Conservation (phyloP, 2,113 vertebrate genomes). For the Periophthalmodon schlosseri region DNA sequence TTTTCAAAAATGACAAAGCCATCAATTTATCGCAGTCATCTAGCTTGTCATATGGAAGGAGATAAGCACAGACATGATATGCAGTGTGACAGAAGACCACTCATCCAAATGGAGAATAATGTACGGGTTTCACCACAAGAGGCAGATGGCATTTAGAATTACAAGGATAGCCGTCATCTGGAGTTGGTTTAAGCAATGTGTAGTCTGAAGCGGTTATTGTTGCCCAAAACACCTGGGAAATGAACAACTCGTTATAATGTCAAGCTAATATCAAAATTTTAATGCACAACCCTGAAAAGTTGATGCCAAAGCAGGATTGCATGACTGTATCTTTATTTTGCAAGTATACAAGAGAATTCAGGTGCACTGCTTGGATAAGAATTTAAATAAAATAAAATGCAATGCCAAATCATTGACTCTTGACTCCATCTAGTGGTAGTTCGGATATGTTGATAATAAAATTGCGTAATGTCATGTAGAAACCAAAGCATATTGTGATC, state of each 20-base stretch:
- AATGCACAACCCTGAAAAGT: background rate
- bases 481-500: no score
- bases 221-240: background rate
- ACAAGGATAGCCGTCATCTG: background rate
- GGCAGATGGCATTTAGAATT: background rate
- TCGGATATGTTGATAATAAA: no score
- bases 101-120: background rate
- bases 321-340: background rate
- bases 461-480: no score
- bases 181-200: background rate
- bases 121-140: background rate
- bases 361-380: no score
- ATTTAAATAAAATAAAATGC: no score
- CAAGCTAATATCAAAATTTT: no score
- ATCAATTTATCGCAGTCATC: constrained; percentile 17
- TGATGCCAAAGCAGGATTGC: background rate
- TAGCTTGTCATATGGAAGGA: constrained; percentile 9
- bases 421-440: no score
- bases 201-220: background rate
- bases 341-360: background rate
- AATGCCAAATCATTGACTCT: no score
- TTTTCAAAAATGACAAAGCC: constrained; percentile 32
- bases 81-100: constrained; percentile 11
- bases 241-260: background rate
- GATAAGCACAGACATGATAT: constrained; percentile 20